phyloP scores from a whole-genome alignment of 1,140 invertebrate species.

The Charaxes varanes region DNA sequence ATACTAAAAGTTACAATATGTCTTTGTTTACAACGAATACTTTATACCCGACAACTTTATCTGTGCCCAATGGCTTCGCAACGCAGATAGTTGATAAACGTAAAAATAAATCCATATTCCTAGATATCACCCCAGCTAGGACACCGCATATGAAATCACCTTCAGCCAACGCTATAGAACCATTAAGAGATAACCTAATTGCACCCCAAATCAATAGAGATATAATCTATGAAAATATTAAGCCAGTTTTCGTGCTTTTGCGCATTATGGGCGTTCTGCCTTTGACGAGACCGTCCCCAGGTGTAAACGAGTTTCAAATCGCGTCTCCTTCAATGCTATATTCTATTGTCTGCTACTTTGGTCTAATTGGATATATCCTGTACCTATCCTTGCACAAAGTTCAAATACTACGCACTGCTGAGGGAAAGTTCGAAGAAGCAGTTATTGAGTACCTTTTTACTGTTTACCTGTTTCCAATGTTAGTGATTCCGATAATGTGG shows the following conservation, averaged over 20 bases:
- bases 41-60: slow-evolving; percentile 34
- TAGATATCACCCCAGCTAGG: slow-evolving; percentile 50
- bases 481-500: slow-evolving; percentile 77
- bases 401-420: slow-evolving; percentile 74
- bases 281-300: slow-evolving; percentile 60
- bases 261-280: slow-evolving; percentile 77
- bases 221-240: slow-evolving; percentile 76
- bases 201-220: slow-evolving; percentile 54
- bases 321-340: slow-evolving; percentile 74
- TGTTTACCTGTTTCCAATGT: slow-evolving; percentile 78
- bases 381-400: slow-evolving; percentile 77
- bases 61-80: slow-evolving; percentile 49
- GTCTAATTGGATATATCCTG: slow-evolving; percentile 70
- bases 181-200: slow-evolving; percentile 52
- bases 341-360: slow-evolving; percentile 69
- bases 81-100: slow-evolving; percentile 43
- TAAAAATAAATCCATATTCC: slow-evolving; percentile 50
- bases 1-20: slow-evolving; percentile 31
- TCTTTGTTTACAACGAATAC: slow-evolving; percentile 44
- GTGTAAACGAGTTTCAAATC: slow-evolving; percentile 65
- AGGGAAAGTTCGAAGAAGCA: slow-evolving; percentile 80
- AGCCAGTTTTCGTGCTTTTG: slow-evolving; percentile 75
- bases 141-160: slow-evolving; percentile 37
- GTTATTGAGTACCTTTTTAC: slow-evolving; percentile 81
- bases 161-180: slow-evolving; percentile 40